phyloP scores from a whole-genome alignment of 23 tunicate species.

The Ciona savignyi region DNA sequence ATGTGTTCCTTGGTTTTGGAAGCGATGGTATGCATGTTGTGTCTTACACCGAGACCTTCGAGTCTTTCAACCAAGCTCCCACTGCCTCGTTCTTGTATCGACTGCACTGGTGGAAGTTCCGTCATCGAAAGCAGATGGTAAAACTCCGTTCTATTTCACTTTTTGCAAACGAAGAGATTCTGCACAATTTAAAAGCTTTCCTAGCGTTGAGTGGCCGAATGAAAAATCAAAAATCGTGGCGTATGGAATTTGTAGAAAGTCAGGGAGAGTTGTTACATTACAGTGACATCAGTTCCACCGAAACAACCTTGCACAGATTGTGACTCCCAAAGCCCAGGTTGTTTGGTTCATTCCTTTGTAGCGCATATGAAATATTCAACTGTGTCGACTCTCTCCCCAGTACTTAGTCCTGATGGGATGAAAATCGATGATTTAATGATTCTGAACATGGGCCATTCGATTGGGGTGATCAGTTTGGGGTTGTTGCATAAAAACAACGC shows the following conservation, averaged over 20 bases:
- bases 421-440: conserved; percentile 64
- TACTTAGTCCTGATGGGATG: conserved; percentile 42
- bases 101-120: conserved; percentile 87
- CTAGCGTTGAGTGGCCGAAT: conserved; percentile 81
- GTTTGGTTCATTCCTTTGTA: conserved; percentile 66
- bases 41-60: conserved; percentile 75
- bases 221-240: conserved; percentile 54
- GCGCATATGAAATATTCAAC: conserved; percentile 75
- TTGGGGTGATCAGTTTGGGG: conserved; percentile 77
- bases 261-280: conserved; percentile 50
- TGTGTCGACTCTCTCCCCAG: conserved; percentile 34
- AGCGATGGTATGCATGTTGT: conserved; percentile 52
- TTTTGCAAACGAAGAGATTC: conserved; percentile 83
- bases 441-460: conserved; percentile 85
- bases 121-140: conserved; percentile 15
- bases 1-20: conserved; percentile 78
- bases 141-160: conserved; percentile 33
- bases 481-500: neutral
- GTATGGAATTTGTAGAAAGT: conserved; percentile 33
- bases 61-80: conserved; percentile 40
- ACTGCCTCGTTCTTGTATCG: conserved; percentile 34
- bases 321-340: neutral
- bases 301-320: conserved; percentile 24
- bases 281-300: conserved; percentile 71
- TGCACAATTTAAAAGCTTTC: conserved; percentile 8